Evolutionary conservation across 2,113 vertebrate genomes (phyloP), one percentile per base, ranked within the genome.

Genomic region (Marcusenius ussheri): DNA sequence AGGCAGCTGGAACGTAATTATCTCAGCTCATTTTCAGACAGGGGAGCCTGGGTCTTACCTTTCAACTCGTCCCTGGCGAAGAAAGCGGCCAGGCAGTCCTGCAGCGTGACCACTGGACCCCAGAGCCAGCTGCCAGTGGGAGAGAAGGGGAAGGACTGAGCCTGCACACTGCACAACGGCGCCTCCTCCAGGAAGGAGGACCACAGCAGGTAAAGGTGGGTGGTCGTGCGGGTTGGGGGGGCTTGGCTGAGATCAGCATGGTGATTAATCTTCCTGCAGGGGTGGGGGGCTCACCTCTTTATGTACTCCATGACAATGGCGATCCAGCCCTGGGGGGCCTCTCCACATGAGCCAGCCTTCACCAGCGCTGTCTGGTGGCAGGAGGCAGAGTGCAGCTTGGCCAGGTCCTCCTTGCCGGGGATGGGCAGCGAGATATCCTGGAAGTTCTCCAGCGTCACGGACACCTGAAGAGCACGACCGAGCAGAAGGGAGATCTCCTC

Each of bases 401-500:
- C 98, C 92, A 99, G 96, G 94, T 99, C 98, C 94, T 99, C 98
- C 94, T 99, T 99, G 85, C 98, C 98, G 8, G 98, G 98, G 93
- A 99, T 99, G 91, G 98, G 98, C 94, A 99, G 95, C 66, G 98
- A 99, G 90, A 99, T 97, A 94, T 99, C 98, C 95, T 99, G 98
- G 96, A 99, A 99, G 93, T 98, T 99, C 96, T 99, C 98, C 93
- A 99, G 94, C 42, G 97, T 99, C 93, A 99, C 97, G 9, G 98
- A 99, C 17, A 99, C 96, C 98, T 97, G 91, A 31, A 0, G 19
- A 35, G 83, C 62, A 45, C 89, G 92, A 46, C 4, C 17, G 7
- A 58, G 51, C 87, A 66, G 49, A 87, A 19, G 5, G 24, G 31
- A n/a, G 21, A 51, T 86, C 47, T 50, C 85, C 10, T 27, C 24